Percentiles rank a stretch among this genome's conserved stretches.
Evolutionary conservation across 2,797 vertebrate genomes (phyloP).

Genomic region (Amazona ochrocephala): DNA sequence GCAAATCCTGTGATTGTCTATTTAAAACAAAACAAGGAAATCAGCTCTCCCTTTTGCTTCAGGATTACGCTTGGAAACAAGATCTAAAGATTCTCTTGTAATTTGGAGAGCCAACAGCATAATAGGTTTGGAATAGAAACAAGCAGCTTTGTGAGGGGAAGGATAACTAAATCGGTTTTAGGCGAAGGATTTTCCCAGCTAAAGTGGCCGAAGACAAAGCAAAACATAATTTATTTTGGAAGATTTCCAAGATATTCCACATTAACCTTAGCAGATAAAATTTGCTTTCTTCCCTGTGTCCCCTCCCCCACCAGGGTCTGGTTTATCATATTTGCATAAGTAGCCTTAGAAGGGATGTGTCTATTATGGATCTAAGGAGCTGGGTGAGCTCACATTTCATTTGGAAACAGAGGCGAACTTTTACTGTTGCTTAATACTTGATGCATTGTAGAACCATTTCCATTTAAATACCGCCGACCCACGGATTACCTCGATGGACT

Average conservation of each 20-base stretch:
- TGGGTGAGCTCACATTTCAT: constrained; percentile 71
- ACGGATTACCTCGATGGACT: constrained; percentile 83
- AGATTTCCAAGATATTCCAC: constrained; percentile 78
- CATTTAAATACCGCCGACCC: constrained; percentile 81
- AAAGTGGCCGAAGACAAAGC: constrained; percentile 76
- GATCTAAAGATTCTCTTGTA: constrained; percentile 81
- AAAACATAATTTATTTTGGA: constrained; percentile 79
- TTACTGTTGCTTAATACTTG: constrained; percentile 72
- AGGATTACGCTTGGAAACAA: constrained; percentile 80
- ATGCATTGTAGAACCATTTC: constrained; percentile 74
- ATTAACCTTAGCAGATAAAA: constrained; percentile 78
- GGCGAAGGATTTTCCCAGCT: constrained; percentile 80
- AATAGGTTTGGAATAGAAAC: constrained; percentile 77
- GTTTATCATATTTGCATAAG: constrained; percentile 80
- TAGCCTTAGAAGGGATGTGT: constrained; percentile 73
- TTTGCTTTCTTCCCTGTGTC: constrained; percentile 61
- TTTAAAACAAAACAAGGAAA: constrained; percentile 84
- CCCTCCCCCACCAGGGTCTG: constrained; percentile 53
- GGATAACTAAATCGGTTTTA: constrained; percentile 75
- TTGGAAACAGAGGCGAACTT: constrained; percentile 64
- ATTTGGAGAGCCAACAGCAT: constrained; percentile 75
- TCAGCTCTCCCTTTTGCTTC: constrained; percentile 74
- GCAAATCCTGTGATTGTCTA: constrained; percentile 81
- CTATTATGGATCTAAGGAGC: constrained; percentile 73
- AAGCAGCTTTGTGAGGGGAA: constrained; percentile 75